Evolutionary conservation across 1,140 invertebrate species (phyloP), one percentile per base, ranked within the genome.

Genomic region (Drosophila asahinai): DNA sequence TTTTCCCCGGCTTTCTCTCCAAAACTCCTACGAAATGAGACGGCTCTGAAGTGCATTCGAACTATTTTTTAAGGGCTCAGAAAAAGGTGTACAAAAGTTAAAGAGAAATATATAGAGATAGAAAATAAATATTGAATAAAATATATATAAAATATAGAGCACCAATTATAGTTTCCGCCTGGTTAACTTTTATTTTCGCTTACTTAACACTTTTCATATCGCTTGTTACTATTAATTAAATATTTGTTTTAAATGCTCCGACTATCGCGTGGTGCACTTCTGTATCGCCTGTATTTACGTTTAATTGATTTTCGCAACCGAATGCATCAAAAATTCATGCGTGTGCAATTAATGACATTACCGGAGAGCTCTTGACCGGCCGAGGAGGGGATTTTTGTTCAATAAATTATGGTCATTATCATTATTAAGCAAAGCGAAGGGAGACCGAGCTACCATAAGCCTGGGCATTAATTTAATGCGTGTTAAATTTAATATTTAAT

Each of bases 281-380:
- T 49, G 55, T 45, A 47, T 63, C 61, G 48, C 57, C 66, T 65
- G 54, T 57, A 25, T 86, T 87, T 42, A 78, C 81, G 74, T 89
- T 84, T 84, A 87, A 87, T 89, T 87, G 86, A 89, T 87, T 89
- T 84, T 78, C 42, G 77, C 84, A 84, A 78, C 77, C 77, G 73
- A 81, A 72, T 84, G 84, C 86, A 87, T 84, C 83, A 89, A 89
- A 90, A 62, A 84, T 89, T 83, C 81, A 89, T 90, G 81, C 78
- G 60, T 80, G 48, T 67, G 75, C 83, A 86, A 86, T 86, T 86
- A 86, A 86, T 86, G 83, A 57, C 60, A 82, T 86, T 86, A 83
- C 59, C 58, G 67, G 36, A 72, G 19, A 43, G 66, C 67, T 60
- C 38, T 43, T 60, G 66, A 36, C 52, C 45, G 43, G 6, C 9